Evolutionary conservation across 2,797 vertebrate species (phyloP), one percentile per base, ranked within the genome.

Genomic region (Oceanodroma leucorhoa): DNA sequence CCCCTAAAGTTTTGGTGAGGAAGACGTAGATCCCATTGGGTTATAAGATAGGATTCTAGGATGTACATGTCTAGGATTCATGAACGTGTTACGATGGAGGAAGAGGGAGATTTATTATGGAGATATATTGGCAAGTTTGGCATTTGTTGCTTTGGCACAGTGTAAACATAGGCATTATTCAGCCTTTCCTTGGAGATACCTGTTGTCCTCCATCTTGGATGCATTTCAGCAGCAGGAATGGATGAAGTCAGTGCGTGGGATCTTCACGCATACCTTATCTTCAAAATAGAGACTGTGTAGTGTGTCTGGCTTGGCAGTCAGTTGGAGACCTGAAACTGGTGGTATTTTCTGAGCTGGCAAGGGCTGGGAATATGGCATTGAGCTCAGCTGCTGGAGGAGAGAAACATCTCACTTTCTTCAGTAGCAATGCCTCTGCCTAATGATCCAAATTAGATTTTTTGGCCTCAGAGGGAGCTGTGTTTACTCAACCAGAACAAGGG

Each of bases 311-410:
- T n/a, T 58, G 79, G 69, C 62, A 45, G 61, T 60, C 84, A 46
- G 29, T 2, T 23, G 32, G 53, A 67, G 50, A 48, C 50, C 41
- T 76, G 50, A 76, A 46, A 62, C 50, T 55, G 54, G 29, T 72
- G 69, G 24, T 48, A 14, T 70, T 90, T 86, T 96, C 43, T 76
- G 66, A 61, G 36, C 57, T 93, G 79, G 70, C 40, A 62, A 19
- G 83, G 65, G 7, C 76, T 93, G 79, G 38, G 40, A 79, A 9
- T 6, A 3, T 20, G 16, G 29, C 77, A 58, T 4, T 51, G 43
- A 69, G 73, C 43, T 94, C 78, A 92, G 72, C 77, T 94, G 83
- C 70, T 82, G 64, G 55, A 80, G 38, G 43, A 81, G 55, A 81
- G 89, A 62, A 94, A 29, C 34, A 55, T 54, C 72, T 83, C 70